These are phyloP conservation scores for Chionomys nivalis DNA, from an alignment of 2,113 vertebrate genomes.

Conservation along the genomic window DNA sequence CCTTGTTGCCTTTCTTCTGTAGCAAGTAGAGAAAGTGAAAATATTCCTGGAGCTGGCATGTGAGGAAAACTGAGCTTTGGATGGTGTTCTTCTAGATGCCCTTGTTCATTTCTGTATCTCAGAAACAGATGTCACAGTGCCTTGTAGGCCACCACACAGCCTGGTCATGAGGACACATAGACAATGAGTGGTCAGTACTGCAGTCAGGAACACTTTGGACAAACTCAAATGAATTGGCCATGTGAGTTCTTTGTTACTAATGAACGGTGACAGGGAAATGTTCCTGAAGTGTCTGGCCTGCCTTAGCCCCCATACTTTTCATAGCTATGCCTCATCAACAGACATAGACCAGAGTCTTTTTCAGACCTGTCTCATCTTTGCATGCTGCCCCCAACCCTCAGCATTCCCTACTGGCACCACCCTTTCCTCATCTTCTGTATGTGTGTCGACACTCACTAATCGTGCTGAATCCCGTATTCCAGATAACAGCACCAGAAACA, in stretches of 20 bases:
- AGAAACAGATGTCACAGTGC: background rate
- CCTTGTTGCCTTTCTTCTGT: background rate
- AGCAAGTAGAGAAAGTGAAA: background rate
- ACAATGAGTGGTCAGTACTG: rapidly evolving
- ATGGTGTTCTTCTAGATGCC: background rate
- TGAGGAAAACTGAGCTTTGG: background rate
- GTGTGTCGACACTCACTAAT: background rate
- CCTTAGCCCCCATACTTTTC: background rate
- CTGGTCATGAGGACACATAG: background rate
- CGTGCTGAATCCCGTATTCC: conserved; percentile 51
- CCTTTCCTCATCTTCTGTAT: conserved; percentile 49
- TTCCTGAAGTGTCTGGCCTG: background rate
- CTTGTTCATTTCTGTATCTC: background rate
- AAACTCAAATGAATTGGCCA: background rate
- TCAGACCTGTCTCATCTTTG: background rate
- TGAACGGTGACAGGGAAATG: background rate
- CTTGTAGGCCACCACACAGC: background rate
- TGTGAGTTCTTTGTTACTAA: background rate
- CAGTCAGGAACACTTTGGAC: background rate
- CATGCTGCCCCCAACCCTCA: background rate
- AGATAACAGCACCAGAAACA: conserved; percentile 64
- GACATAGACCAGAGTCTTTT: background rate
- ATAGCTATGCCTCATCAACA: background rate
- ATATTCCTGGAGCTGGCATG: background rate
- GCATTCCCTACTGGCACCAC: background rate